These are phyloP conservation scores for Rhagophthalmus giganteus DNA, from an alignment of 2,888 invertebrate genomes.

Conservation along the genomic window DNA sequence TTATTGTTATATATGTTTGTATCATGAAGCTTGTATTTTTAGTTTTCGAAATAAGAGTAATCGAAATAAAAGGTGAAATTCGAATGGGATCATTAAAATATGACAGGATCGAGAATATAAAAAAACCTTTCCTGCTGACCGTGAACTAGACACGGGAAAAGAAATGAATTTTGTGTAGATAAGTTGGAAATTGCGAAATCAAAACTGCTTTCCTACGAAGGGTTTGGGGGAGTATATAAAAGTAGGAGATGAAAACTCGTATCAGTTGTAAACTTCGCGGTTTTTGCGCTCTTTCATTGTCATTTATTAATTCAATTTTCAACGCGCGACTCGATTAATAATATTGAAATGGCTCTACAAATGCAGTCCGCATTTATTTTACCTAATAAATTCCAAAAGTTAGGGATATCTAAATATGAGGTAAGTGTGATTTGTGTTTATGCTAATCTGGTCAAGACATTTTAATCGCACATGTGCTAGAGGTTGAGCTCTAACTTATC, in stretches of 20 bases:
- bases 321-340: not conserved
- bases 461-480: too few relatives aligned
- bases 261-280: constrained; percentile 20
- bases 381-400: constrained; percentile 44
- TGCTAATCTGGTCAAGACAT: not conserved
- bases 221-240: constrained; percentile 31
- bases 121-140: constrained; percentile 17
- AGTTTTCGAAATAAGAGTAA: too few relatives aligned
- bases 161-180: constrained; percentile 22
- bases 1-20: too few relatives aligned
- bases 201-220: constrained; percentile 27
- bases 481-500: too few relatives aligned
- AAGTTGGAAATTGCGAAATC: constrained; percentile 12
- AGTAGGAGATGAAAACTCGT: constrained; percentile 28
- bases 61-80: too few relatives aligned
- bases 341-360: constrained; percentile 42
- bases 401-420: constrained; percentile 44
- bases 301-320: not conserved
- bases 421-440: constrained; percentile 32
- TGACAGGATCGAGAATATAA: constrained; percentile 4
- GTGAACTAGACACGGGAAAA: constrained; percentile 26
- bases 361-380: constrained; percentile 40
- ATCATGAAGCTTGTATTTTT: too few relatives aligned
- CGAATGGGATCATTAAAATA: constrained; percentile 8
- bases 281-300: constrained; percentile 13